These are phyloP conservation scores for Xylota segnis DNA, from an alignment of 2,888 invertebrate species.

Conservation along the genomic window DNA sequence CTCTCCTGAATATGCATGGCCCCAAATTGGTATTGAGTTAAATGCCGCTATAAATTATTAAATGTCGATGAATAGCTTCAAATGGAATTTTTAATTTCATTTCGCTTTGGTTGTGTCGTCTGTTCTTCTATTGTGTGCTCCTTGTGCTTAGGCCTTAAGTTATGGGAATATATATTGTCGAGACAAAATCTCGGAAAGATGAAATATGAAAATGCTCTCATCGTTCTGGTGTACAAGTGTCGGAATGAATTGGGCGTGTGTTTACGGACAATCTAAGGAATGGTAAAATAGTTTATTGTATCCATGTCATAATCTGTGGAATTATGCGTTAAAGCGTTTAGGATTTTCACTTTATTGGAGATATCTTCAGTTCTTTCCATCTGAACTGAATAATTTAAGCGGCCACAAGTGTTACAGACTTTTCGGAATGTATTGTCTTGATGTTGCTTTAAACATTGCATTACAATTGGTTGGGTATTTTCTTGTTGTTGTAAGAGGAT, in stretches of 20 bases:
- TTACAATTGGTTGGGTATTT: constrained; percentile 21
- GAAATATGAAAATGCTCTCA: constrained; percentile 54
- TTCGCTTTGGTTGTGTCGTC: constrained; percentile 52
- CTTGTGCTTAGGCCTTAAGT: constrained; percentile 69
- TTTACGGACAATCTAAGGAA: constrained; percentile 55
- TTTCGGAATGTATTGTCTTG: constrained; percentile 11
- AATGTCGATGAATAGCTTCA: constrained; percentile 63
- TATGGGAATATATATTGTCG: constrained; percentile 48
- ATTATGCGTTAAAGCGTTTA: constrained; percentile 66
- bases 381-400: constrained; percentile 44
- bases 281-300: constrained; percentile 66
- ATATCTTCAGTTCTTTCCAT: constrained; percentile 12
- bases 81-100: constrained; percentile 71
- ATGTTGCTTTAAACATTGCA: constrained; percentile 2
- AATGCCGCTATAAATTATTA: constrained; percentile 69
- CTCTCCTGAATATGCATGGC: constrained; percentile 59
- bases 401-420: constrained; percentile 35
- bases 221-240: constrained; percentile 70
- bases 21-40: constrained; percentile 46
- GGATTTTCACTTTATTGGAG: constrained; percentile 27
- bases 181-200: constrained; percentile 39
- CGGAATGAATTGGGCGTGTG: constrained; percentile 71
- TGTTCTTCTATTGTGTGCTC: constrained; percentile 56
- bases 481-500: background rate
- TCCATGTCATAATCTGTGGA: constrained; percentile 71